Conservation (phyloP, 1,140 invertebrate species). For the Macrostomum lignano region DNA sequence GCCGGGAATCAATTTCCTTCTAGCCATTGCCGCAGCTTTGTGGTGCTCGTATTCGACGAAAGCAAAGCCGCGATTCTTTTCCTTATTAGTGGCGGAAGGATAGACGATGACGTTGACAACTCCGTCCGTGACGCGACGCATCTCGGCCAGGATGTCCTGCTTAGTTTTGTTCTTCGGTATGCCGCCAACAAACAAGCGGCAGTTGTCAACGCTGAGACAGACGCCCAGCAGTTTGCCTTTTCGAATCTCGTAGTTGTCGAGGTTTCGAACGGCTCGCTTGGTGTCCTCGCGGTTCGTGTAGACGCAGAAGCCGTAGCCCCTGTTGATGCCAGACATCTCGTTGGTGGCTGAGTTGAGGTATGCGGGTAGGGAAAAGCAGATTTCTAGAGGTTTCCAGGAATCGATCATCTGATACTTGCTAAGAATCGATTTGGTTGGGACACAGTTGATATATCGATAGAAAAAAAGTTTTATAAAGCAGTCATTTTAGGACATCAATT, state of each 20-base stretch:
- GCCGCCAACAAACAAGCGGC: conserved; percentile 47
- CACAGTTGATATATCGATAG: too few relatives aligned
- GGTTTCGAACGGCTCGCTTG: conserved; percentile 30
- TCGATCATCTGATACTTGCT: too few relatives aligned
- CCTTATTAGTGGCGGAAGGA: conserved; percentile 32
- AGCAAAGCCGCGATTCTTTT: conserved; percentile 47
- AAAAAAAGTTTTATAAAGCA: too few relatives aligned
- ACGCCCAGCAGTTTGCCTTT: conserved; percentile 40
- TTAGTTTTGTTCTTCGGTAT: conserved; percentile 41
- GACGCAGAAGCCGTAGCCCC: conserved; percentile 50
- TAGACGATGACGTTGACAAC: conserved; percentile 46
- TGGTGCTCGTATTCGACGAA: conserved; percentile 61
- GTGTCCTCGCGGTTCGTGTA: conserved; percentile 36
- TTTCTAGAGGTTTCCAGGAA: too few relatives aligned
- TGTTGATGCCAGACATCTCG: conserved; percentile 45
- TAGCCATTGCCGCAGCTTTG: conserved; percentile 45
- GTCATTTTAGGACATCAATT: too few relatives aligned
- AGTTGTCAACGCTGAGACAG: conserved; percentile 50
- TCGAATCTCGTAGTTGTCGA: conserved; percentile 42
- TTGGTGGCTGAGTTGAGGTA: too few relatives aligned
- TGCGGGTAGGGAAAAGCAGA: too few relatives aligned
- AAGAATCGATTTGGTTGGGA: too few relatives aligned
- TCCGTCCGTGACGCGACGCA: conserved; percentile 38
- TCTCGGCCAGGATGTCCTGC: conserved; percentile 39
- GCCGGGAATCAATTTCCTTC: conserved; percentile 42